Evolutionary conservation across 2,113 vertebrate species (phyloP), one percentile per base, ranked within the genome.

Genomic region (Nyctereutes procyonoides): DNA sequence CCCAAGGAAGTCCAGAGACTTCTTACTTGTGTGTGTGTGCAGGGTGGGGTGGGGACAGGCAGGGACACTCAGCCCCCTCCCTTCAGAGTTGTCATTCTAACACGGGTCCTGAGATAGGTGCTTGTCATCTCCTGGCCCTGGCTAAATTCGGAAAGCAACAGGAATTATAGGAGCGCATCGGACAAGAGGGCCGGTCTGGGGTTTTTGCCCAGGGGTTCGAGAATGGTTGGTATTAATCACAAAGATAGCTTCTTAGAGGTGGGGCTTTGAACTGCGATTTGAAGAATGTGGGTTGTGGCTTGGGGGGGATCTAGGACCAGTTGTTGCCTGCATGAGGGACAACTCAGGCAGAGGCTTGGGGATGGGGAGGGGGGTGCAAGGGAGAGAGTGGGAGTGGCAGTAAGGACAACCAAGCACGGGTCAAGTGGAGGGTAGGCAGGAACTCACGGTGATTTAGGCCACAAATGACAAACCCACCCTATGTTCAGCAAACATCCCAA

Each of bases 271-370:
- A 62, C 79, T 96, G 96, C 20, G 0, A 97, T 98, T 89, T 93
- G 51, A 97, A 96, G 96, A 97, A 98, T 98, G 97, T 95, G 94
- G 90, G 90, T 69, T 92, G 92, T 93, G 97, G 89, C 95, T 93
- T 95, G 74, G 88, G 93, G 93, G 89, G 77, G 76, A 89, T 95
- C 89, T 96, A 67, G 95, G 89, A 86, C 87, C 98, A 98, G 96
- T 95, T 98, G 97, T 95, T 89, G 48, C 94, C 83, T 95, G 79
- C 74, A 71, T 9, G 56, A 91, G 9, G 67, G 22, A 88, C 67
- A 93, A 51, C 60, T 93, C 73, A n/a, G 69, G 51, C 55, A 82
- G 60, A 90, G 58, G 67, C 96, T 94, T 62, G n/a, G 32, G 71
- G 55, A 38, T 51, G 1, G 67, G 53, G 85, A 76, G 84, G n/a